Evolutionary conservation across 2,888 invertebrate species (phyloP).

Genomic region (Andrena bicolor): DNA sequence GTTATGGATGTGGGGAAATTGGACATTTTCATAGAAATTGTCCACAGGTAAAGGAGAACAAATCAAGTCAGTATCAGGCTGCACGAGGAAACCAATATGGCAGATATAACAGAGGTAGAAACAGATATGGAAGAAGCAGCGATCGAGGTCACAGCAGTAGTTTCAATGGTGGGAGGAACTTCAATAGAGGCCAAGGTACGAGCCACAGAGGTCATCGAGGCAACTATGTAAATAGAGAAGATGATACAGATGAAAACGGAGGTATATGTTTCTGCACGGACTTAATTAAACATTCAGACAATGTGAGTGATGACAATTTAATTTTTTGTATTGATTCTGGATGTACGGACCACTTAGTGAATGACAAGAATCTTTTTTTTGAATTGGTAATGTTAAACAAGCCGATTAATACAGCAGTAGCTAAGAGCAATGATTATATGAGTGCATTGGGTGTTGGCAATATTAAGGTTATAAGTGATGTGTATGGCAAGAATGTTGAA

Average conservation of each 20-base stretch:
- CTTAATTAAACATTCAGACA: too few relatives aligned
- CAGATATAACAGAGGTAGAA: neutral
- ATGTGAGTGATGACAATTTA: neutral
- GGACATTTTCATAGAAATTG: neutral
- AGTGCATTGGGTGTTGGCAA: conserved; percentile 10
- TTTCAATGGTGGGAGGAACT: too few relatives aligned
- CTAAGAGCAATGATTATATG: conserved; percentile 14
- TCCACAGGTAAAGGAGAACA: neutral
- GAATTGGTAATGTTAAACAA: conserved; percentile 16
- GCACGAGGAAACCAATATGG: neutral
- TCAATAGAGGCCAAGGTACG: too few relatives aligned
- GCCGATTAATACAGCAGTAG: conserved; percentile 21
- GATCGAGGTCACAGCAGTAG: too few relatives aligned
- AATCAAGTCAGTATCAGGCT: neutral
- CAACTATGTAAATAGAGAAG: neutral
- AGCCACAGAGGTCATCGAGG: neutral
- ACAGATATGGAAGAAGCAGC: too few relatives aligned
- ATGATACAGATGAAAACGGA: neutral
- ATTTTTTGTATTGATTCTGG: conserved; percentile 35
- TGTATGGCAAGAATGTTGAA: neutral
- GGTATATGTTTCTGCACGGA: conserved; percentile 3
- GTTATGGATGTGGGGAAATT: neutral
- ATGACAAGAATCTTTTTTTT: conserved; percentile 1
- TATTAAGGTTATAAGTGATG: neutral
- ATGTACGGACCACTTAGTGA: conserved; percentile 32